Evolutionary conservation across 2,888 invertebrate species (phyloP), one percentile per base, ranked within the genome.

Genomic region (Atrina japonica): DNA sequence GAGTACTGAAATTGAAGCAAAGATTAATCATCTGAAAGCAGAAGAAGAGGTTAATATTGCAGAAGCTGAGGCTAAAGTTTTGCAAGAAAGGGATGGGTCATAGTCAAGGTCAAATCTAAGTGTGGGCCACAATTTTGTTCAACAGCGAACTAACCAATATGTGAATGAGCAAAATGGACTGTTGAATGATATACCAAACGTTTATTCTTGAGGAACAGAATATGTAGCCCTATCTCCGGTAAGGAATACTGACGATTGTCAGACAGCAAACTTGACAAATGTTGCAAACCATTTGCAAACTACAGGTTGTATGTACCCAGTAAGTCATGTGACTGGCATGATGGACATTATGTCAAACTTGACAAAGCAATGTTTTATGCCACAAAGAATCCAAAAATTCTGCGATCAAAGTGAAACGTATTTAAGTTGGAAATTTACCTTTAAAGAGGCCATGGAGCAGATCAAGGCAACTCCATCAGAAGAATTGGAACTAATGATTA

Each of bases 401-500:
- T n/a, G 11, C 30, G 35, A 43, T 30, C 16, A 41, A 3, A 27
- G 55, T 11, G 65, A 56, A 29, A 29, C 18, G 21, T 65, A 56
- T 30, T 3, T 65, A 16, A 5, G 14, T 11, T 56, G 65, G 65
- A 55, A 56, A 27, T 41, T 40, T 5, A 43, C 55, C 7, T 65
- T 65, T 45, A 55, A 56, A 25, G 43, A 27, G 25, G 65, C 55
- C 7, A 29, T 56, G 41, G 29, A 7, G 16, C 45, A 65, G 14
- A 55, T 47, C 25, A 30, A 53, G 27, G 56, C 35, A 16, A 27
- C 65, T 3, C 16, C 45, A n/a, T 40, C 9, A 5, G 35, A 7
- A 7, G 65, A 56, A 43, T 21, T 65, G 3, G 65, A 65, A 16
- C 25, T 74, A 0, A 35, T 64, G 16, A n/a, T n/a, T n/a, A 64